Evolutionary conservation across 2,888 invertebrate genomes (phyloP).

Genomic region (Asteroscopus sphinx): DNA sequence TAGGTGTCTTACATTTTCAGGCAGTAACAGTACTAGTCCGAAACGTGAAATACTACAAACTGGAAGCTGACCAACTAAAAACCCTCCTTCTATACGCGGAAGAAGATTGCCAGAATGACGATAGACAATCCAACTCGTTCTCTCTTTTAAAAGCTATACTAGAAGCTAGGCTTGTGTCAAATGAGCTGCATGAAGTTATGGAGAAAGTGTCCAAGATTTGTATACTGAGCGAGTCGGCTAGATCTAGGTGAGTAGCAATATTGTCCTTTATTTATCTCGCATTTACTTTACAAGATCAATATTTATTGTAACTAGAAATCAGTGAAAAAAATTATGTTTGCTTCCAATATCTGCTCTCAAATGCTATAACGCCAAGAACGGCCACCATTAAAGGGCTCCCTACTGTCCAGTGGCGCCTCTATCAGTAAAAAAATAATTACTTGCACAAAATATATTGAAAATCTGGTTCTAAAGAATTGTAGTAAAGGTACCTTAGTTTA

Average conservation of each 20-base stretch:
- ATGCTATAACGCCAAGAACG: too few relatives aligned
- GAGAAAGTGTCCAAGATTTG: constrained; percentile 94
- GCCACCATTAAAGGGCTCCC: too few relatives aligned
- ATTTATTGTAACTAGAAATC: neutral
- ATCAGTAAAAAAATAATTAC: too few relatives aligned
- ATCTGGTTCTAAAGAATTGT: too few relatives aligned
- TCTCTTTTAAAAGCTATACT: constrained; percentile 95
- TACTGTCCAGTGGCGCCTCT: too few relatives aligned
- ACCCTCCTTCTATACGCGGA: constrained; percentile 96
- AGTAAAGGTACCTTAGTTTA: too few relatives aligned
- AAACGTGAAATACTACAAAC: constrained; percentile 93
- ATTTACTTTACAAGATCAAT: neutral
- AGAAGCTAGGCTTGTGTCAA: constrained; percentile 92
- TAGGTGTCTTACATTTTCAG: constrained; percentile 75
- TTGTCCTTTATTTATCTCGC: neutral
- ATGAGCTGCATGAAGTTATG: constrained; percentile 95
- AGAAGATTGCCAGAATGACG: constrained; percentile 95
- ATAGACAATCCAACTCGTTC: constrained; percentile 96
- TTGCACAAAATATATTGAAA: too few relatives aligned
- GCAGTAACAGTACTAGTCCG: constrained; percentile 95
- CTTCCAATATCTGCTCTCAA: too few relatives aligned
- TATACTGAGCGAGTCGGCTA: constrained; percentile 93
- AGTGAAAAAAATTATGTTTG: too few relatives aligned
- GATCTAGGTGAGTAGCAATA: constrained; percentile 74
- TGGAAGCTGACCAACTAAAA: constrained; percentile 94